A percentile compares a stretch with the other conserved stretches of the same genome.
Conservation (phyloP, 2,797 vertebrate species). For the Cirrhinus mrigala region DNA sequence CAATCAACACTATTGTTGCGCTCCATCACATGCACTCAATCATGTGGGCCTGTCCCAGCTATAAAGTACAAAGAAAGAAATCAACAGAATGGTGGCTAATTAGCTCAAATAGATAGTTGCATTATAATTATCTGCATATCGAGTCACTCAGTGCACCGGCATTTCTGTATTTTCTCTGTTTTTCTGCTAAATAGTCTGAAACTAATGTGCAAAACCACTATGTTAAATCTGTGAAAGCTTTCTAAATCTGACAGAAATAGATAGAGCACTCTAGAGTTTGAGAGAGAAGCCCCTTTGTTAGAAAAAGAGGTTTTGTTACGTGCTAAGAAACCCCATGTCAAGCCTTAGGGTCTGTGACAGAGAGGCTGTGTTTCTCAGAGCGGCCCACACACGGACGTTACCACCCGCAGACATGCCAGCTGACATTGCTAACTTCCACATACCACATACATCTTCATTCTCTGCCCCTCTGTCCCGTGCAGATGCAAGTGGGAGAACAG, state of each 20-base stretch:
- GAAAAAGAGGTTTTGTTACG: background rate
- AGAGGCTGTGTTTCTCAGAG: conserved; percentile 40
- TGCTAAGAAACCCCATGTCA: conserved; percentile 50
- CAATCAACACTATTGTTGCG: conserved; percentile 71
- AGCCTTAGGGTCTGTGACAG: conserved; percentile 53
- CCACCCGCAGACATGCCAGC: conserved; percentile 37
- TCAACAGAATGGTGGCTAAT: background rate
- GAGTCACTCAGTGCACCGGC: background rate
- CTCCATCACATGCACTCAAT: conserved; percentile 58
- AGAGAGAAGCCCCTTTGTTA: conserved; percentile 21
- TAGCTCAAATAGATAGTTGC: background rate
- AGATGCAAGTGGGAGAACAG: conserved; percentile 85
- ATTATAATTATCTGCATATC: background rate
- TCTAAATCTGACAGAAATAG: conserved; percentile 28
- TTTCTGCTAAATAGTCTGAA: background rate
- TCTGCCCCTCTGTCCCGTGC: conserved; percentile 29
- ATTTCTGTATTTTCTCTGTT: background rate
- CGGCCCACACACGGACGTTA: conserved; percentile 15
- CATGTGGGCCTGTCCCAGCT: conserved; percentile 53
- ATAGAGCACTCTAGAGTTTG: conserved; percentile 1
- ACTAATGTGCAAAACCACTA: conserved; percentile 12
- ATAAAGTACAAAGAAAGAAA: background rate
- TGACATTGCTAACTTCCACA: conserved; percentile 30
- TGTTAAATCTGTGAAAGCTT: conserved; percentile 23
- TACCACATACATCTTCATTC: conserved; percentile 49